Evolutionary conservation across 2,113 vertebrate genomes (phyloP).

Genomic region (Glaucomys volans): DNA sequence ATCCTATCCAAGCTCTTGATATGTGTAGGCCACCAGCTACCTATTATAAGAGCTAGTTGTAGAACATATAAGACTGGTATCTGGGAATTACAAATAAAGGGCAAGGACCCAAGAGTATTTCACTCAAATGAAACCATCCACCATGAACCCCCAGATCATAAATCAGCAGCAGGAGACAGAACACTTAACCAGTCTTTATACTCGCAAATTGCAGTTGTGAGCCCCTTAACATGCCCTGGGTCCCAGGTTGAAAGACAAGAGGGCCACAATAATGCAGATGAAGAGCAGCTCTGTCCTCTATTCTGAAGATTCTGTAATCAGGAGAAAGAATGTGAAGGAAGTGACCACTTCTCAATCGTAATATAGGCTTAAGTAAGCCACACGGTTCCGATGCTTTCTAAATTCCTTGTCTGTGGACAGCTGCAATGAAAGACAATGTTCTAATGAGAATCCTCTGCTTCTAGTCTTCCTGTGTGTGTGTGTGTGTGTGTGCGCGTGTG

Average conservation of each 20-base stretch:
- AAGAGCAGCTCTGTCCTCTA: background rate
- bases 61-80: background rate
- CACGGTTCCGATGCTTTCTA: conserved; percentile 84
- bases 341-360: conserved; percentile 71
- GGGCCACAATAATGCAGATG: background rate
- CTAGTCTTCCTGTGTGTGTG: background rate
- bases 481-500: background rate
- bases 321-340: background rate
- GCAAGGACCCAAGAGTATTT: background rate
- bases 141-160: background rate
- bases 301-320: background rate
- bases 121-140: background rate
- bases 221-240: background rate
- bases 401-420: conserved; percentile 88
- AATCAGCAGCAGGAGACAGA: background rate
- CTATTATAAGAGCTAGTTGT: background rate
- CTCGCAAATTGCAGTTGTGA: background rate
- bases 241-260: background rate
- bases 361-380: conserved; percentile 88
- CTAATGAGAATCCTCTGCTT: background rate
- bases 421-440: conserved; percentile 81
- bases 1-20: background rate
- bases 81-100: background rate
- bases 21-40: background rate
- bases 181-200: conserved; percentile 52